Evolutionary conservation across 1,140 invertebrate genomes (phyloP).

Genomic region (Caenorhabditis latens): DNA sequence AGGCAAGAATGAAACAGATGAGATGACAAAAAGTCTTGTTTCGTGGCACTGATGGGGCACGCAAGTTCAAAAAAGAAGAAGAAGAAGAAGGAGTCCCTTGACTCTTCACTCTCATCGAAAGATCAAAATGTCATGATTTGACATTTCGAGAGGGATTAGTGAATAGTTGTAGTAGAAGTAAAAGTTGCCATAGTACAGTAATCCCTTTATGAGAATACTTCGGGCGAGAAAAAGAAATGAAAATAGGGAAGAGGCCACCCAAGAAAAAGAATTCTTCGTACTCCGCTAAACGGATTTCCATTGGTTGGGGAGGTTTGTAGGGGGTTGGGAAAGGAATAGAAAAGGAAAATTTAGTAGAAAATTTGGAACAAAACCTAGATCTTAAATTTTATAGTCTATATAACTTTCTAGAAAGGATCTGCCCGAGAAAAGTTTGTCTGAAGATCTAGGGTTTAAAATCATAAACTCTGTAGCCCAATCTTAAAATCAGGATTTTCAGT

Average conservation of each 20-base stretch:
- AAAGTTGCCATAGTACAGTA: slow-evolving; percentile 38
- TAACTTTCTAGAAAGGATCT: too few species aligned
- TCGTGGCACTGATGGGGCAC: neutral
- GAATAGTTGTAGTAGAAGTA: neutral
- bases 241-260: neutral
- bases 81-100: neutral
- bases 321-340: neutral
- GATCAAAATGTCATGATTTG: slow-evolving; percentile 51
- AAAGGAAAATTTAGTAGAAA: neutral
- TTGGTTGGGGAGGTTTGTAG: neutral
- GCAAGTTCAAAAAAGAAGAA: neutral
- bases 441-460: too few species aligned
- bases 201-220: slow-evolving; percentile 25
- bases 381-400: too few species aligned
- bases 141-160: slow-evolving; percentile 6
- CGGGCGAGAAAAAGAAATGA: neutral
- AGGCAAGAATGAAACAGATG: neutral
- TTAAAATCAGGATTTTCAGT: too few species aligned
- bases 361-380: too few species aligned
- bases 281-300: slow-evolving; percentile 45
- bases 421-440: too few species aligned
- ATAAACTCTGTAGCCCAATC: too few species aligned
- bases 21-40: slow-evolving; percentile 1
- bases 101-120: slow-evolving; percentile 13
- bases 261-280: neutral